Percentiles rank a stretch among this genome's conserved stretches.
Conservation (phyloP, 2,113 vertebrate genomes). For the Atherinomorus stipes region DNA sequence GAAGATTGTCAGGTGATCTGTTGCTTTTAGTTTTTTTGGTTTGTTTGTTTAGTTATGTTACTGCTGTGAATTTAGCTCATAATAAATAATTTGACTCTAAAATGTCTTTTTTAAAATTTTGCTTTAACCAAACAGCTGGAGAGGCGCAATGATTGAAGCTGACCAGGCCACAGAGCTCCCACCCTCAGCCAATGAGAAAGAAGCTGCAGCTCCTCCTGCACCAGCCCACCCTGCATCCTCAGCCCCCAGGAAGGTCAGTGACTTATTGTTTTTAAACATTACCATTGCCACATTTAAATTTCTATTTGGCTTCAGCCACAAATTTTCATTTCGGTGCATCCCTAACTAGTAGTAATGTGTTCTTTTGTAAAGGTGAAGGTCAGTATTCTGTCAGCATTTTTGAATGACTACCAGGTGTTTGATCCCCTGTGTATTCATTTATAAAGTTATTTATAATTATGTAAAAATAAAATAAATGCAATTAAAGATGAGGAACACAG, state of each 20-base stretch:
- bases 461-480: no score
- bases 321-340: no score
- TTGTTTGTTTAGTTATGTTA: neutral
- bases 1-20: conserved; percentile 85
- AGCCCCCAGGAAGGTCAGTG: conserved; percentile 80
- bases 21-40: neutral
- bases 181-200: conserved; percentile 75
- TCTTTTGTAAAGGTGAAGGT: no score
- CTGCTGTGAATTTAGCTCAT: neutral
- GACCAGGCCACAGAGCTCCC: conserved; percentile 83
- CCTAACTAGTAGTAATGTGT: no score
- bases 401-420: conserved; percentile 3
- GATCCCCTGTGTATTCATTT: neutral
- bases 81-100: neutral
- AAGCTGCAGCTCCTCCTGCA: conserved; percentile 59
- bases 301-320: no score
- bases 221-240: conserved; percentile 34
- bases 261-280: no score
- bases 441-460: no score
- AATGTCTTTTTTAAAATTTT: neutral
- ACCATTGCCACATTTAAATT: no score
- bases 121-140: conserved; percentile 83
- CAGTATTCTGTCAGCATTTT: no score
- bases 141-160: conserved; percentile 91
- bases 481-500: no score